Evolutionary conservation across 2,888 invertebrate species (phyloP).

Genomic region (Chrysomela aeneicollis): DNA sequence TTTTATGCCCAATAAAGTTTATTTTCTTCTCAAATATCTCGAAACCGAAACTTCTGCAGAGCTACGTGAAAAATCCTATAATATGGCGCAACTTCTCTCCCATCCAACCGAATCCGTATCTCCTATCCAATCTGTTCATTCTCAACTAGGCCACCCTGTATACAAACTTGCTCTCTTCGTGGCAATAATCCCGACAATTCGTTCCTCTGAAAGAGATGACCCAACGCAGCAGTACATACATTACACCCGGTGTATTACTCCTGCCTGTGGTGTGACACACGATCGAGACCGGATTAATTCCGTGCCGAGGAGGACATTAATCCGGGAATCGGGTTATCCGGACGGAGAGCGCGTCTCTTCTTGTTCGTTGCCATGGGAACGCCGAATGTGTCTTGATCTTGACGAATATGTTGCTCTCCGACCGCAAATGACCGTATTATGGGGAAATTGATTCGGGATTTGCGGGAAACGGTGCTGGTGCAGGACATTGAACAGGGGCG

Average conservation of each 20-base stretch:
- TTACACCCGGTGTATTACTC: not conserved
- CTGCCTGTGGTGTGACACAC: conserved; percentile 26
- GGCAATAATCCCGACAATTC: too few relatives aligned
- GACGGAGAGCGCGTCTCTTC: conserved; percentile 21
- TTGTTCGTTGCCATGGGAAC: conserved; percentile 25
- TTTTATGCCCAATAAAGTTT: too few relatives aligned
- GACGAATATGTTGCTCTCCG: not conserved
- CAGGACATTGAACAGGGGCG: too few relatives aligned
- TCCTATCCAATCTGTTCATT: too few relatives aligned
- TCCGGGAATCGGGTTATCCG: conserved; percentile 26
- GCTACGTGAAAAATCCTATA: too few relatives aligned
- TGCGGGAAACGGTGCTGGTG: too few relatives aligned
- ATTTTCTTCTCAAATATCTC: too few relatives aligned
- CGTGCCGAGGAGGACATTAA: conserved; percentile 25
- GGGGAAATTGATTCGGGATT: not conserved
- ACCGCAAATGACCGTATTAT: conserved; percentile 6
- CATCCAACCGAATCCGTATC: too few relatives aligned
- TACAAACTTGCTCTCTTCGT: too few relatives aligned
- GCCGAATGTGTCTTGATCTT: conserved; percentile 15
- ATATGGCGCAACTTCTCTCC: too few relatives aligned
- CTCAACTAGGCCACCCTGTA: too few relatives aligned
- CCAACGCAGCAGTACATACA: not conserved
- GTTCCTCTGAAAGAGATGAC: not conserved
- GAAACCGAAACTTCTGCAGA: too few relatives aligned
- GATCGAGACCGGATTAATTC: conserved; percentile 26